Evolutionary conservation across 2,888 invertebrate genomes (phyloP).

Genomic region (Desoria tigrina): DNA sequence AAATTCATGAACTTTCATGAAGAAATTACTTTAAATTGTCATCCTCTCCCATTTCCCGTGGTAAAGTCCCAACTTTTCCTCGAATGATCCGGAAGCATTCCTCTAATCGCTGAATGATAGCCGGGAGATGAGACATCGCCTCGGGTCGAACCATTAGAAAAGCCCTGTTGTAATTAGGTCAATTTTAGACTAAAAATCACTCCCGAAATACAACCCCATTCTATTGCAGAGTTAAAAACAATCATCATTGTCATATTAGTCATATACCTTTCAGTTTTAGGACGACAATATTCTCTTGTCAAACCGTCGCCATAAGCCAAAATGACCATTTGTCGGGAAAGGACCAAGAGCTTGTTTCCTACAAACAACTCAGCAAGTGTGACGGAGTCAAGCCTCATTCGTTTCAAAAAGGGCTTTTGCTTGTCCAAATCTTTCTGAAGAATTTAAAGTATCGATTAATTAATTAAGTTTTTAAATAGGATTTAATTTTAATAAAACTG

Average conservation of each 20-base stretch:
- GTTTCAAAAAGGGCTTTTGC: slow-evolving; percentile 29
- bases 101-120: slow-evolving; percentile 37
- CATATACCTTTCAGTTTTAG: slow-evolving; percentile 27
- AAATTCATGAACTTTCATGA: slow-evolving; percentile 15
- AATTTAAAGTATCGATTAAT: too few species aligned
- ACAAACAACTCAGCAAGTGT: slow-evolving; percentile 35
- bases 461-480: slow-evolving; percentile 2
- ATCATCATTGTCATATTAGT: not conserved
- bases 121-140: slow-evolving; percentile 33
- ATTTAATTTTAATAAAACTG: not conserved
- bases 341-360: slow-evolving; percentile 38
- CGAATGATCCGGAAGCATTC: slow-evolving; percentile 41
- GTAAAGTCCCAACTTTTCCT: slow-evolving; percentile 35
- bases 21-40: too few species aligned
- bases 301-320: slow-evolving; percentile 42
- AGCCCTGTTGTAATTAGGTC: slow-evolving; percentile 29
- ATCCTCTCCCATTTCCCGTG: slow-evolving; percentile 24
- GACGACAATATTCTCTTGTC: slow-evolving; percentile 33
- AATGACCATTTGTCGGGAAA: slow-evolving; percentile 34
- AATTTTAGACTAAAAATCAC: slow-evolving; percentile 3
- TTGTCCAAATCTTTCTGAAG: slow-evolving; percentile 37
- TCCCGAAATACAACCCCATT: not conserved
- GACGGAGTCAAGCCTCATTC: slow-evolving; percentile 36
- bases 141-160: slow-evolving; percentile 42
- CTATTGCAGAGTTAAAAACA: not conserved